Evolutionary conservation across 2,888 invertebrate species (phyloP), one percentile per base, ranked within the genome.

Genomic region (Orchesellides sinensis): DNA sequence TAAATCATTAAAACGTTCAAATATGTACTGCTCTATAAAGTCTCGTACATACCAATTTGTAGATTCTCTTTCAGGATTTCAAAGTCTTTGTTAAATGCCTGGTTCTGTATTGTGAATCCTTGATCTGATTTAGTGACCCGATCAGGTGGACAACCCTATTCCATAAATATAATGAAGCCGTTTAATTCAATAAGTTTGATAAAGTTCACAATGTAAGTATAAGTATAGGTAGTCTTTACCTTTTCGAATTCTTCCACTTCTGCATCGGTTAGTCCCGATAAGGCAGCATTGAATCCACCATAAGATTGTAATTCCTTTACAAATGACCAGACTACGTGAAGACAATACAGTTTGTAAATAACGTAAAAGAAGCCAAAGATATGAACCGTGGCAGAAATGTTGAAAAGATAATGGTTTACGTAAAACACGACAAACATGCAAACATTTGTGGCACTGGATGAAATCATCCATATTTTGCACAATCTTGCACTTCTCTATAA

Each of bases 201-300:
- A n/a, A n/a, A n/a, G n/a, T n/a, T n/a, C n/a, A n/a, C n/a, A n/a
- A n/a, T n/a, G n/a, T n/a, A n/a, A n/a, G n/a, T n/a, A n/a, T n/a
- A n/a, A n/a, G n/a, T n/a, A n/a, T n/a, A n/a, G n/a, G n/a, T n/a
- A n/a, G n/a, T n/a, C n/a, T n/a, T n/a, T n/a, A n/a, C n/a, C n/a
- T 83, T 79, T 40, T 82, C 85, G 17, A 85, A 85, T 45, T 85
- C 85, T 54, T 85, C 85, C 5, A 85, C 83, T 27, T 85, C 85
- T 0, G 81, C 83, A 56, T 85, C 85, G 10, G 85, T 85, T 19
- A 85, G 59, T 1, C 82, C 82, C 17, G 70, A 69, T 0, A 85
- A 70, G 6, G 81, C 80, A 14, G 70, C 79, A 29, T 85, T 85
- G 14, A 85, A 85, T 19, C 85, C 85, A 5, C 85, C 85, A 25